Base-by-base conservation (phyloP, 1,140 invertebrate genomes). In the Solenopsis invicta region DNA sequence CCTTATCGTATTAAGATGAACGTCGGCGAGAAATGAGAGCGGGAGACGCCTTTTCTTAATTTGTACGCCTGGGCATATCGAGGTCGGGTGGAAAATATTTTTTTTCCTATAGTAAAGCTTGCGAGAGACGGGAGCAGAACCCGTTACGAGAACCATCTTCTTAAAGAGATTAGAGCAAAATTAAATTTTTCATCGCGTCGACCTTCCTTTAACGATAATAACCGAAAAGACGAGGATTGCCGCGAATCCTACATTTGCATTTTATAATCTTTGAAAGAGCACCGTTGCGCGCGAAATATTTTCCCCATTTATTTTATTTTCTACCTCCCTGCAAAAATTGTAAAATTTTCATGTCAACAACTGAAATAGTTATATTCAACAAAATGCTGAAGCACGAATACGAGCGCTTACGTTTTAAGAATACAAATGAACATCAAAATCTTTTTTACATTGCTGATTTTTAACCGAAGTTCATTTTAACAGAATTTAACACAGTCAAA, bases 121-220 rank as follows among this genome's bases (percentile, higher is more conserved):
- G 37, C 48, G 37, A 67, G 48, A 87, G 66, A 34, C 34, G 78
- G 45, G 54, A 82, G 67, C 77, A 52, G 67, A 48, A 69, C 21
- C 37, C 69, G 52, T 75, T 66, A 74, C 80, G 81, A n/a, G 18
- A 48, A 56, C 69, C 45, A 75, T 86, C 71, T 75, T 80, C 48
- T 84, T 64, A 71, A 84, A 66, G 71, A 61, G 85, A 89, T 89
- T 89, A 87, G 50, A 67, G 71, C 18, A 78, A 89, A 89, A 89
- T 89, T 81, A 87, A 89, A 89, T 84, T 78, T 67, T 84, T 89
- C 88, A 87, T 81, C 56, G 72, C 37, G 54, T 59, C 77, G 64
- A 76, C 41, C 56, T 75, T 24, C n/a, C 85, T 64, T 62, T 62
- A 75, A 75, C 59, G 75, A 56, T 52, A 41, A 29, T 48, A 66